Evolutionary conservation across 2,113 vertebrate species (phyloP).

Genomic region (Colius striatus): DNA sequence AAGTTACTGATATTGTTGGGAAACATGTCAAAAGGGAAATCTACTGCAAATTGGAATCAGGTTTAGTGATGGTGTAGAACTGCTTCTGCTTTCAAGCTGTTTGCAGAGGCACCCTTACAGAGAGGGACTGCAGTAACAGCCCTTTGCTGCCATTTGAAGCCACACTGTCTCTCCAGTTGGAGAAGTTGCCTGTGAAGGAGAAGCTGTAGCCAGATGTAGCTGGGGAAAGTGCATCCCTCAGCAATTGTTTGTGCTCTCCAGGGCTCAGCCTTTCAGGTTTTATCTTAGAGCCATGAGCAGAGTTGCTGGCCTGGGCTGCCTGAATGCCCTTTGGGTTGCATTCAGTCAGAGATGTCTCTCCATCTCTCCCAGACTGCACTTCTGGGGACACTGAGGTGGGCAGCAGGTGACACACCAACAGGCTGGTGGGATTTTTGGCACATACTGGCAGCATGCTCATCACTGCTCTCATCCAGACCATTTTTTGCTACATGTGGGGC

Average conservation of each 20-base stretch:
- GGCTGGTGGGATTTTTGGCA: background rate
- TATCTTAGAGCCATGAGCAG: background rate
- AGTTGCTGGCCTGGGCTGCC: background rate
- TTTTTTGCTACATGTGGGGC: background rate
- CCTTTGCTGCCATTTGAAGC: background rate
- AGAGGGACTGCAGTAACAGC: background rate
- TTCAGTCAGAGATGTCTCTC: background rate
- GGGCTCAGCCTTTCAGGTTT: background rate
- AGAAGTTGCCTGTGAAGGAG: background rate
- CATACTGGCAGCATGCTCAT: background rate
- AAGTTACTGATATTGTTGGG: background rate
- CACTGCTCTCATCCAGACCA: background rate
- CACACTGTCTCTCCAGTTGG: background rate
- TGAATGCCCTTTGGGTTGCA: background rate
- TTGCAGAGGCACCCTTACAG: background rate
- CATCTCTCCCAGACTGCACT: background rate
- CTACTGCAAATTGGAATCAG: background rate
- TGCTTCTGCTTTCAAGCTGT: background rate
- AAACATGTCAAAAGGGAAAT: background rate
- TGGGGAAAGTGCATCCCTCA: background rate
- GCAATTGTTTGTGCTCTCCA: background rate
- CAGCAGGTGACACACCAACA: background rate
- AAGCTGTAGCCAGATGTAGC: background rate
- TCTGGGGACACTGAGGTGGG: background rate
- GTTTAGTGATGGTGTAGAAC: background rate